Percentiles rank a stretch among this genome's conserved stretches.
Conservation (phyloP, 2,113 vertebrate species). For the Alouatta palliata region DNA sequence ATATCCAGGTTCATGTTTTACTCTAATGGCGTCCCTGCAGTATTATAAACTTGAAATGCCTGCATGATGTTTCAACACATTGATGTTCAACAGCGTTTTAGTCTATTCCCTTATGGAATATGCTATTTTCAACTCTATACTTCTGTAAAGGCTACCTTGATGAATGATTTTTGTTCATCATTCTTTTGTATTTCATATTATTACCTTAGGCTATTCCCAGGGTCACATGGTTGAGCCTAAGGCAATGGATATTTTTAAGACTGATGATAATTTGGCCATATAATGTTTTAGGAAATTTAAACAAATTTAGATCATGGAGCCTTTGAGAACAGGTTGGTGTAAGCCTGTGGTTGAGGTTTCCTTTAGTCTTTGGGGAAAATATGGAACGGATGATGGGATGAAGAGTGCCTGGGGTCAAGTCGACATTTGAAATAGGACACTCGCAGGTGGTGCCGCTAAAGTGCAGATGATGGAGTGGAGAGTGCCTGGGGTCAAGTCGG, state of each 20-base stretch:
- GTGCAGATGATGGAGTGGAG: not conserved
- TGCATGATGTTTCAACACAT: not conserved
- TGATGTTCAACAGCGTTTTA: not conserved
- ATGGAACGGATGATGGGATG: not conserved
- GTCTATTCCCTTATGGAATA: not conserved
- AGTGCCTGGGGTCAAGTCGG: not conserved
- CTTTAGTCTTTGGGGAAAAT: not conserved
- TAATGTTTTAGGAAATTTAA: not conserved
- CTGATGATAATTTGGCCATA: not conserved
- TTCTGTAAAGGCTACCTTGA: not conserved
- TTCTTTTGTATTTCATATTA: not conserved
- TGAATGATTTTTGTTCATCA: not conserved
- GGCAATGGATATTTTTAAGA: constrained; percentile 13
- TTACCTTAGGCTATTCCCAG: not conserved
- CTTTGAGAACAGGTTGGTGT: not conserved
- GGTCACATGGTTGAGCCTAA: not conserved
- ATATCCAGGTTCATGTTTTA: not conserved
- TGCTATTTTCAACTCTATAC: not conserved
- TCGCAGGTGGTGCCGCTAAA: too few species aligned
- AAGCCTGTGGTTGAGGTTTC: not conserved
- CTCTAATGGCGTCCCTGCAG: not conserved
- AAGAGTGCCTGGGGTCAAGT: too few species aligned
- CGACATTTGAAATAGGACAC: too few species aligned
- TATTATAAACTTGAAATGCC: not conserved
- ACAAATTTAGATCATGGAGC: not conserved